Evolutionary conservation across 2,888 invertebrate genomes (phyloP).

Genomic region (Eumerus sabulonum): DNA sequence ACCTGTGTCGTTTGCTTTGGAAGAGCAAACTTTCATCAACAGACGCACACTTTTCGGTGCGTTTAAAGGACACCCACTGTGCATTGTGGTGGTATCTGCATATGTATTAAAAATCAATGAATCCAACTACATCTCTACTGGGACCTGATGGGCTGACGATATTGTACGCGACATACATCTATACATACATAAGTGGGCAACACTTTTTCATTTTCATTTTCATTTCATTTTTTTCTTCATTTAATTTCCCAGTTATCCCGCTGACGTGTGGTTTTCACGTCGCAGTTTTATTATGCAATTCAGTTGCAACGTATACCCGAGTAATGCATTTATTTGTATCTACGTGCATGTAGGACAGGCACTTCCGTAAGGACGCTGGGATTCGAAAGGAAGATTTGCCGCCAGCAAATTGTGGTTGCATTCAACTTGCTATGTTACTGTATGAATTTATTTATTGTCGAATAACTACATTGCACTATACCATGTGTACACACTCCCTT

Average conservation of each 20-base stretch:
- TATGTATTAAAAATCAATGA: no score
- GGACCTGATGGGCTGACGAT: no score
- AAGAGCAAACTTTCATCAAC: no score
- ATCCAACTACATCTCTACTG: no score
- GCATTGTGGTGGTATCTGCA: no score
- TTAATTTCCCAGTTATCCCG: conserved; percentile 49
- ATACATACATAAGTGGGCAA: conserved; percentile 8
- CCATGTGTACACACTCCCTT: background rate
- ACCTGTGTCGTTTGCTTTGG: no score
- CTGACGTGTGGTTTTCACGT: conserved; percentile 53
- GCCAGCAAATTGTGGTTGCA: conserved; percentile 52
- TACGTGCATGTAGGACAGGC: background rate
- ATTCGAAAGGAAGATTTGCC: conserved; percentile 9
- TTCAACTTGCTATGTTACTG: conserved; percentile 18
- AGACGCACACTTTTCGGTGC: no score
- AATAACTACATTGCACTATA: background rate
- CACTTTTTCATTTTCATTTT: background rate
- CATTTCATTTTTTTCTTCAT: conserved; percentile 25
- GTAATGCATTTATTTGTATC: conserved; percentile 45
- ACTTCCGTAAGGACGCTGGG: background rate
- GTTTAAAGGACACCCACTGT: no score
- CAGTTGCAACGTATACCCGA: conserved; percentile 29
- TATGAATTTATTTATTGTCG: conserved; percentile 42
- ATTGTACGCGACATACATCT: no score
- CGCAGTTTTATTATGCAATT: conserved; percentile 20